Conservation (phyloP, 2,888 invertebrate genomes). For the Epistrophella euchroma region DNA sequence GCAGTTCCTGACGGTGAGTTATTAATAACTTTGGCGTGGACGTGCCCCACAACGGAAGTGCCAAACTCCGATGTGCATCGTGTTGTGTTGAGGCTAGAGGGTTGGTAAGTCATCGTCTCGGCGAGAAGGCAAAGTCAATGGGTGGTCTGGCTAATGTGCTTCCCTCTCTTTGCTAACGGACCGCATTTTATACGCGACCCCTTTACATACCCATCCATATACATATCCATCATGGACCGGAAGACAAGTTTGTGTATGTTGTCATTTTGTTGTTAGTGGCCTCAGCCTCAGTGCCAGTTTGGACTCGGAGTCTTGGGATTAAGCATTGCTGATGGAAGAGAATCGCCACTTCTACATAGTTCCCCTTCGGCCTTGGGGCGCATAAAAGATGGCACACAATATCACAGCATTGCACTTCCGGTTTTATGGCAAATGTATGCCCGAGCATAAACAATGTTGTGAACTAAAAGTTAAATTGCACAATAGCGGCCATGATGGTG, state of each 20-base stretch:
- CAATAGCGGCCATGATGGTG: constrained; percentile 47
- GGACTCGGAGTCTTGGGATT: constrained; percentile 67
- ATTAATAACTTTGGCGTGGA: constrained; percentile 77
- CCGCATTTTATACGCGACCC: constrained; percentile 10
- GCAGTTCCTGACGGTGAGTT: constrained; percentile 77
- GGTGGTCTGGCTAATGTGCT: constrained; percentile 63
- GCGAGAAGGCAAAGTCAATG: constrained; percentile 56
- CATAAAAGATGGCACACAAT: constrained; percentile 74
- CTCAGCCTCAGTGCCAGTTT: constrained; percentile 12
- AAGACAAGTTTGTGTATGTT: constrained; percentile 58
- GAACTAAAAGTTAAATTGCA: constrained; percentile 75
- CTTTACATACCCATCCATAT: background rate
- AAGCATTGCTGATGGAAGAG: constrained; percentile 64
- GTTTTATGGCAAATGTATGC: constrained; percentile 62
- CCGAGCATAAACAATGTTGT: constrained; percentile 73
- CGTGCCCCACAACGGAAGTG: constrained; percentile 77
- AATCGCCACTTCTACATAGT: constrained; percentile 25
- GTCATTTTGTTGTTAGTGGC: constrained; percentile 35
- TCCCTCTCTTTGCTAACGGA: constrained; percentile 16
- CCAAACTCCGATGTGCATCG: constrained; percentile 76
- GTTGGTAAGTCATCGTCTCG: constrained; percentile 40
- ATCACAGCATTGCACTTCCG: constrained; percentile 74
- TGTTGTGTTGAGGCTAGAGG: constrained; percentile 32
- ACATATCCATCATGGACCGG: constrained; percentile 61
- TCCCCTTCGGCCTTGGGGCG: constrained; percentile 18